Evolutionary conservation across 53 echinoderm and acorn worm genomes (phyloP).

Genomic region (Zoroaster sp.): DNA sequence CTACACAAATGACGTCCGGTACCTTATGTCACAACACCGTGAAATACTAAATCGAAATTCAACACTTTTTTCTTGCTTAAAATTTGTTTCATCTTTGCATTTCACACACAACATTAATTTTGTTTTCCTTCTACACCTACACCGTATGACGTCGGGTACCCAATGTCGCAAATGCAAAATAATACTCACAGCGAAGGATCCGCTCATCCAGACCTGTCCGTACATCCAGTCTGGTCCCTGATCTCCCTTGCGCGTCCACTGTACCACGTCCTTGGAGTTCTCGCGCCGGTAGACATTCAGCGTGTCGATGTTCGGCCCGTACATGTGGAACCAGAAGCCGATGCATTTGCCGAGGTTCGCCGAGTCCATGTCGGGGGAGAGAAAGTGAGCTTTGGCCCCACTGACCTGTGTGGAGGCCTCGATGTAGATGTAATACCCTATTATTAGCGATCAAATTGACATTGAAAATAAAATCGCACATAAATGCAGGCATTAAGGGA

Average conservation of each 20-base stretch:
- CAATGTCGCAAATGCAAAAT: neutral
- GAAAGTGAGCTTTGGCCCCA: conserved; percentile 55
- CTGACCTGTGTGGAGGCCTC: conserved; percentile 45
- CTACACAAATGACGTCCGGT: too few species aligned
- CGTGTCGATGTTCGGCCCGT: conserved; percentile 63
- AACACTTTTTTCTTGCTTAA: too few species aligned
- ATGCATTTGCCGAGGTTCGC: conserved; percentile 53
- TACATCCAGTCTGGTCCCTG: conserved; percentile 65
- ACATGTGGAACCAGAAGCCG: conserved; percentile 82
- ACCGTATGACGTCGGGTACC: conserved; percentile 4
- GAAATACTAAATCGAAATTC: too few species aligned
- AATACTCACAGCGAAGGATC: conserved; percentile 56
- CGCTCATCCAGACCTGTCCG: conserved; percentile 58
- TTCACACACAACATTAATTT: too few species aligned
- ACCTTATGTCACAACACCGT: too few species aligned
- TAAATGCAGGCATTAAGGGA: too few species aligned
- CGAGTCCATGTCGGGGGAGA: conserved; percentile 53
- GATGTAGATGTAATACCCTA: conserved; percentile 79
- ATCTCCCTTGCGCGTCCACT: conserved; percentile 65
- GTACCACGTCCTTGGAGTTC: conserved; percentile 1
- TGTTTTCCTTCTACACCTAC: too few species aligned
- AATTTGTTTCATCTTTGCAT: too few species aligned
- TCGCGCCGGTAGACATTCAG: conserved; percentile 54
- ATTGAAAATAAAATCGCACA: too few species aligned
- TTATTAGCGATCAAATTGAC: too few species aligned